Evolutionary conservation across 2,888 invertebrate genomes (phyloP).

Genomic region (Xestia sexstrigata): DNA sequence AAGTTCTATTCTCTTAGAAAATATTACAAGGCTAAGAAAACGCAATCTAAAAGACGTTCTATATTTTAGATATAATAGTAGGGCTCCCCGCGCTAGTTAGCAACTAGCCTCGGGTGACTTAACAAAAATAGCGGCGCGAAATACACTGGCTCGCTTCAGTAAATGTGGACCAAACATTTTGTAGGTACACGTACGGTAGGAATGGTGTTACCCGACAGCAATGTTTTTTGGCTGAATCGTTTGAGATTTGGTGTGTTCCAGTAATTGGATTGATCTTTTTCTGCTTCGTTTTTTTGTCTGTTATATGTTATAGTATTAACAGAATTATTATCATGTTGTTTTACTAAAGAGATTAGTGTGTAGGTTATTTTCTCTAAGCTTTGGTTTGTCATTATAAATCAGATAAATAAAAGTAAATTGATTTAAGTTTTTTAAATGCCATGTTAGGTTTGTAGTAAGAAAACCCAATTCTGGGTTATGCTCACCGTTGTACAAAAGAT

Average conservation of each 20-base stretch:
- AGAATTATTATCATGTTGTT: not conserved
- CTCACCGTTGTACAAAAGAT: no score
- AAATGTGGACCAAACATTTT: constrained; percentile 61
- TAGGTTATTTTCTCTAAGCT: not conserved
- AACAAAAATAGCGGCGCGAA: constrained; percentile 68
- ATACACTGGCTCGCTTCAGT: constrained; percentile 53
- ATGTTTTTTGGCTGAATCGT: constrained; percentile 43
- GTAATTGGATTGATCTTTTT: constrained; percentile 23
- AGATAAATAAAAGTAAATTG: no score
- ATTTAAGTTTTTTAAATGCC: no score
- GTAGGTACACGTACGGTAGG: constrained; percentile 29
- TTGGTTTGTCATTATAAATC: not conserved
- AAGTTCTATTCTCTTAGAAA: not conserved
- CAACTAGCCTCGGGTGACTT: constrained; percentile 64
- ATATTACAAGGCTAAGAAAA: constrained; percentile 2
- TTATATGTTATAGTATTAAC: not conserved
- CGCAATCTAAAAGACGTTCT: constrained; percentile 26
- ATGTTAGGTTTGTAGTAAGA: no score
- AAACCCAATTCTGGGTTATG: no score
- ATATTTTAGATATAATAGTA: constrained; percentile 59
- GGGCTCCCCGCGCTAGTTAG: constrained; percentile 65
- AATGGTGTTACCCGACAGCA: constrained; percentile 26
- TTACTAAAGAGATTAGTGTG: not conserved
- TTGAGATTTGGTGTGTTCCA: constrained; percentile 19
- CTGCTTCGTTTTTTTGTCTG: not conserved